A percentile compares a stretch with the other conserved stretches of the same genome.
Evolutionary conservation across 2,113 vertebrate species (phyloP).

Genomic region (Scalopus aquaticus): DNA sequence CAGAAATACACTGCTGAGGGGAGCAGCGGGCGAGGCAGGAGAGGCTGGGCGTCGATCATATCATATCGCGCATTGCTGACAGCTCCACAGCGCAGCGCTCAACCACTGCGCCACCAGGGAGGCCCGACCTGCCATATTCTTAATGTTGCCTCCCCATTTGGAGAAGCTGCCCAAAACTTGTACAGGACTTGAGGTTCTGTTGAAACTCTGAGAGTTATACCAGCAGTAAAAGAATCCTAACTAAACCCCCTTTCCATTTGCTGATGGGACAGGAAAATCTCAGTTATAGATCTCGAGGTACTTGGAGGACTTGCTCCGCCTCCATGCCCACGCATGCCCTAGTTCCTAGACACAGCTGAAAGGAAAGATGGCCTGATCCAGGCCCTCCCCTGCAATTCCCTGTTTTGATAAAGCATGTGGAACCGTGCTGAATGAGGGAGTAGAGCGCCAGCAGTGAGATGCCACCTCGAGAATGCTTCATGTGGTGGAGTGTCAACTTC

Average conservation of each 20-base stretch:
- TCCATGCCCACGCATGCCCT: constrained; percentile 25
- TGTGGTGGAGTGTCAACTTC: neutral
- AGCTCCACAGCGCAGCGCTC: no score
- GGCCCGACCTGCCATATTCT: neutral
- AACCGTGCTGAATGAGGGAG: constrained; percentile 36
- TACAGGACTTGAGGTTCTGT: neutral
- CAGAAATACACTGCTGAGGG: no score
- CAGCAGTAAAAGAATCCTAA: neutral
- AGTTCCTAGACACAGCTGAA: constrained; percentile 72
- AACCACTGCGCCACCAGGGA: no score
- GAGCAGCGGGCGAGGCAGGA: no score
- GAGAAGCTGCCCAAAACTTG: neutral
- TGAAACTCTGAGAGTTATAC: neutral
- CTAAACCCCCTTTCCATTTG: neutral
- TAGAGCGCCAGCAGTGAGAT: neutral
- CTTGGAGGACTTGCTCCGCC: neutral
- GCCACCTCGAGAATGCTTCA: neutral
- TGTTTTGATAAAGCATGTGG: constrained; percentile 44
- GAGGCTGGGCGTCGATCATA: no score
- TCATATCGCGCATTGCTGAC: no score
- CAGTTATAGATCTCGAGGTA: neutral
- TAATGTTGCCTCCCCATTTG: neutral
- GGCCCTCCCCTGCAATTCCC: constrained; percentile 59
- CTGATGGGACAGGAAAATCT: neutral
- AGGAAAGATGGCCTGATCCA: constrained; percentile 62